These are phyloP conservation scores for Noctuana brunneofusca DNA, from an alignment of 2,888 invertebrate genomes.

Conservation along the genomic window DNA sequence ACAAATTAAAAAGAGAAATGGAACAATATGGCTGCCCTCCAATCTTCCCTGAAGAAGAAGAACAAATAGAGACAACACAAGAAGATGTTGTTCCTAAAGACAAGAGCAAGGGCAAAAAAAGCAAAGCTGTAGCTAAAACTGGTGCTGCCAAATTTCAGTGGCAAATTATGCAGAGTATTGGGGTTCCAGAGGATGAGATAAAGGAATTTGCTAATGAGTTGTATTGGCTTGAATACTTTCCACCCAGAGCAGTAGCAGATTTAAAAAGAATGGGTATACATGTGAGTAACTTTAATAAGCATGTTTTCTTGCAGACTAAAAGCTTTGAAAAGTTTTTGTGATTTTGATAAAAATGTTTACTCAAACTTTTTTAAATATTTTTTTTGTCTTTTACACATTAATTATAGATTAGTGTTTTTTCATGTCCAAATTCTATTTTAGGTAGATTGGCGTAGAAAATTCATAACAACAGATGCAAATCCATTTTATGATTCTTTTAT, in stretches of 20 bases:
- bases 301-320: not conserved
- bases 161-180: conserved; percentile 98
- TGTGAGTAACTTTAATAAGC: conserved; percentile 79
- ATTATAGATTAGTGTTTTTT: not conserved
- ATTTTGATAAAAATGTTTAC: not conserved
- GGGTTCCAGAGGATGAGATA: conserved; percentile 95
- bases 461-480: conserved; percentile 98
- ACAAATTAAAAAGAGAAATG: conserved; percentile 97
- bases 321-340: too few relatives aligned
- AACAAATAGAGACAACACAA: conserved; percentile 73
- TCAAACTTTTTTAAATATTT: too few relatives aligned
- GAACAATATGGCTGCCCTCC: conserved; percentile 96
- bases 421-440: conserved; percentile 57
- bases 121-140: conserved; percentile 96
- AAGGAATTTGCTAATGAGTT: conserved; percentile 93
- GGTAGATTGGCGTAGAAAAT: conserved; percentile 99
- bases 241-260: conserved; percentile 93
- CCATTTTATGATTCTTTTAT: conserved; percentile 99
- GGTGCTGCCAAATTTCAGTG: conserved; percentile 96
- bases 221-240: conserved; percentile 99
- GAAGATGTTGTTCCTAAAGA: conserved; percentile 85
- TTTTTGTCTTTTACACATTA: not conserved
- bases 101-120: conserved; percentile 93
- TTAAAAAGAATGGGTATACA: conserved; percentile 94
- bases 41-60: conserved; percentile 88